phyloP scores from a whole-genome alignment of 1,140 invertebrate genomes.

The Drosophila takahashii region DNA sequence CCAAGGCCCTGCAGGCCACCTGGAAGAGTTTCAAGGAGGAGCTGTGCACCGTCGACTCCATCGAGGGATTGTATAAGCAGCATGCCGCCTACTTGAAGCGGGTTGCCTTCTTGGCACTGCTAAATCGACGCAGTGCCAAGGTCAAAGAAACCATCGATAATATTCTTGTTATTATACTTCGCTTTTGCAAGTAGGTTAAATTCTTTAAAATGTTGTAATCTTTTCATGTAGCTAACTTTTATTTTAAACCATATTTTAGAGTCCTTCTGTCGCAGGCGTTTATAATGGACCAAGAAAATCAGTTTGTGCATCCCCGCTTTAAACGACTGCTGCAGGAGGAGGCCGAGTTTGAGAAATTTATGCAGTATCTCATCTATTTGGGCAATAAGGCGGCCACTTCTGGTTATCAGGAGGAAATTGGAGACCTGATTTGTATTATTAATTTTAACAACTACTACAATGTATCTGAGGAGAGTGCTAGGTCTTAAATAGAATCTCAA shows the following conservation, averaged over 20 bases:
- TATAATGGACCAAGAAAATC: conserved; percentile 42
- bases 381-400: conserved; percentile 75
- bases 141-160: conserved; percentile 88
- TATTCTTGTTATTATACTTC: conserved; percentile 89
- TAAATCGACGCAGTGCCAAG: conserved; percentile 88
- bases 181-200: conserved; percentile 87
- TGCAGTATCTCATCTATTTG: conserved; percentile 78
- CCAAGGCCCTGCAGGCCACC: conserved; percentile 89
- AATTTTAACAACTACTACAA: conserved; percentile 82
- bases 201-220: background rate
- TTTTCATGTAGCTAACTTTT: background rate
- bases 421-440: conserved; percentile 76
- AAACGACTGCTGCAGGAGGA: conserved; percentile 72
- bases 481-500: conserved; percentile 1
- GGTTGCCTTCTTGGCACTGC: conserved; percentile 89
- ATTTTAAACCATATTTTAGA: conserved; percentile 36
- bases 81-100: conserved; percentile 90
- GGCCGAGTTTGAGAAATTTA: conserved; percentile 77
- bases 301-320: conserved; percentile 70
- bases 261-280: conserved; percentile 68
- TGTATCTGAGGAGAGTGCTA: conserved; percentile 23
- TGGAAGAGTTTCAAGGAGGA: conserved; percentile 90
- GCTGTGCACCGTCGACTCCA: conserved; percentile 86
- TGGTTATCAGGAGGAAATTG: conserved; percentile 82
- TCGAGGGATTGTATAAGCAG: conserved; percentile 89